Percentiles rank a stretch among this genome's conserved stretches.
Evolutionary conservation across 2,888 invertebrate species (phyloP).

Genomic region (Altica lythri): DNA sequence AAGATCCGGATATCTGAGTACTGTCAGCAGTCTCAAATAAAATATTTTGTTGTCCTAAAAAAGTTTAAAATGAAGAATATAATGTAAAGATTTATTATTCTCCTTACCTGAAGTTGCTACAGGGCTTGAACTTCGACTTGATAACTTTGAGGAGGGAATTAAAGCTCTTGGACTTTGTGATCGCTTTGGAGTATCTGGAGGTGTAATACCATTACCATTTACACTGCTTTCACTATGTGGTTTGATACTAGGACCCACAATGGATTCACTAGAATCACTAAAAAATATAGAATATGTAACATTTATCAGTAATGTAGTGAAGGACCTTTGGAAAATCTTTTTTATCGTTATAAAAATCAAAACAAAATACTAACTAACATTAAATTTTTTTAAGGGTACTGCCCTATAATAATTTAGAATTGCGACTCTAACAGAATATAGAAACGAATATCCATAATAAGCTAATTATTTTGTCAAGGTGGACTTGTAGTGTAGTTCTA

Average conservation of each 20-base stretch:
- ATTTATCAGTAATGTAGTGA: no score
- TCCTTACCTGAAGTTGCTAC: slow-evolving; percentile 64
- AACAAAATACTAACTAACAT: not conserved
- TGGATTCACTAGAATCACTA: slow-evolving; percentile 51
- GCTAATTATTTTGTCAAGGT: no score
- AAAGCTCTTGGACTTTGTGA: slow-evolving; percentile 61
- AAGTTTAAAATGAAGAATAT: not conserved
- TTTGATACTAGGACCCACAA: slow-evolving; percentile 59
- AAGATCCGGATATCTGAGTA: slow-evolving; percentile 61
- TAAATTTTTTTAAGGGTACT: not conserved
- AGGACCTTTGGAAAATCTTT: no score
- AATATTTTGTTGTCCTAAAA: slow-evolving; percentile 38
- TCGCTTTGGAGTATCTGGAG: slow-evolving; percentile 68
- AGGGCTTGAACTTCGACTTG: slow-evolving; percentile 65
- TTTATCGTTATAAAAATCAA: no score
- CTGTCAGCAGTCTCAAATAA: slow-evolving; percentile 61
- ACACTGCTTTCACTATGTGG: slow-evolving; percentile 58
- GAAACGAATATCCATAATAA: no score
- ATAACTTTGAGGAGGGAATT: slow-evolving; percentile 58
- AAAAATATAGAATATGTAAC: slow-evolving; percentile 9
- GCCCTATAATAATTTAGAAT: no score
- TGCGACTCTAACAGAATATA: no score
- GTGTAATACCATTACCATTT: slow-evolving; percentile 79
- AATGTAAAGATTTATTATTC: not conserved
- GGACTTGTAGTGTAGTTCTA: no score